phyloP scores from a whole-genome alignment of 2,797 vertebrate species.

The Potorous gilbertii region DNA sequence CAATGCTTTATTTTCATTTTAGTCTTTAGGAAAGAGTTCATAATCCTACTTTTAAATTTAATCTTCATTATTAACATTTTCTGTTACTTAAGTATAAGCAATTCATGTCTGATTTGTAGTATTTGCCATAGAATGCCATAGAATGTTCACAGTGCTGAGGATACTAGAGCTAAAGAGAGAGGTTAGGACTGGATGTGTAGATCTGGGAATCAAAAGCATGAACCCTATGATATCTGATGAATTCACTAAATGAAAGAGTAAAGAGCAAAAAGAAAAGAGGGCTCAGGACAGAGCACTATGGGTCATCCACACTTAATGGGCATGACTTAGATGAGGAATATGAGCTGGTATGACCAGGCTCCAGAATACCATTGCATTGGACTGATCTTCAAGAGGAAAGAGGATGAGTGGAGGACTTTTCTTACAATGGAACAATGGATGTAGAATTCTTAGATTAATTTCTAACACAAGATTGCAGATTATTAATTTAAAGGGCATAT shows the following conservation, averaged over 20 bases:
- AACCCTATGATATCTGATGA: background rate
- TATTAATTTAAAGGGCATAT: background rate
- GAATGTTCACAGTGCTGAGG: background rate
- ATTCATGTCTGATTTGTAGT: background rate
- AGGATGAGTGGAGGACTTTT: background rate
- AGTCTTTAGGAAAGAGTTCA: background rate
- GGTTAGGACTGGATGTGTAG: background rate
- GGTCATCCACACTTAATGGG: background rate
- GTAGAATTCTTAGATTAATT: background rate
- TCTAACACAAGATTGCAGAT: background rate
- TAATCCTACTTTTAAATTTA: background rate
- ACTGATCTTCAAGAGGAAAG: background rate
- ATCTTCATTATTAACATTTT: background rate
- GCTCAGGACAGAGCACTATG: background rate
- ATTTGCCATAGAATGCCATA: background rate
- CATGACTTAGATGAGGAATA: background rate
- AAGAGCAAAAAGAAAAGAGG: background rate
- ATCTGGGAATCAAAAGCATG: background rate
- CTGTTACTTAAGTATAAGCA: background rate
- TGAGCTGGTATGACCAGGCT: background rate
- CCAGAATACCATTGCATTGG: background rate
- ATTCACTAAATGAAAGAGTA: background rate
- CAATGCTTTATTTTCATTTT: background rate
- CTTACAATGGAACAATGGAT: background rate
- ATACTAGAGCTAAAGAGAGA: background rate